Conservation (phyloP, 2,888 invertebrate genomes). For the Rhagium mordax region DNA sequence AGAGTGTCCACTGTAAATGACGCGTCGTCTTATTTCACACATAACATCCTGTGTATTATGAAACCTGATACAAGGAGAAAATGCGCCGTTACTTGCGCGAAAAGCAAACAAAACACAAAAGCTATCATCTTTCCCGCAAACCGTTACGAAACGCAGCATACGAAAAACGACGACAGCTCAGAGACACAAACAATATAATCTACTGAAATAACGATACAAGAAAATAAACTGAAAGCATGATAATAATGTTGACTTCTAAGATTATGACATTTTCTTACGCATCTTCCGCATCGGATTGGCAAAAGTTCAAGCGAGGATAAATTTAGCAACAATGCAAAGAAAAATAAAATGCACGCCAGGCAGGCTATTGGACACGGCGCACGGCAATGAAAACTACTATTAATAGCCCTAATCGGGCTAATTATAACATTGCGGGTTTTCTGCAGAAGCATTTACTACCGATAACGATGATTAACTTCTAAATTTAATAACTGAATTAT, state of each 20-base stretch:
- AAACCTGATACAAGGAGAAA: neutral
- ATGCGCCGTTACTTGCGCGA: neutral
- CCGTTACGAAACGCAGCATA: neutral
- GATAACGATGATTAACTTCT: neutral
- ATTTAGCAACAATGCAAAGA: slow-evolving; percentile 39
- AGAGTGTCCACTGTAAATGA: too few relatives aligned
- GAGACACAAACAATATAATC: slow-evolving; percentile 10
- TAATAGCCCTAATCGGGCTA: slow-evolving; percentile 5
- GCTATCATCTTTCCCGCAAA: neutral
- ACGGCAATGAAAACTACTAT: slow-evolving; percentile 15
- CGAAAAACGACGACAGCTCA: neutral
- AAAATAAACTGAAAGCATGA: slow-evolving; percentile 23
- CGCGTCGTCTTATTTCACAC: neutral
- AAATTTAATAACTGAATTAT: neutral
- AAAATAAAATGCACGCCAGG: slow-evolving; percentile 6
- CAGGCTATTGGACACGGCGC: neutral
- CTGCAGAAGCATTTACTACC: neutral
- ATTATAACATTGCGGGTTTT: neutral
- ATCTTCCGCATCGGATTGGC: slow-evolving; percentile 40
- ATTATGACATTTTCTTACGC: slow-evolving; percentile 9
- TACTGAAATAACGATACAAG: slow-evolving; percentile 15
- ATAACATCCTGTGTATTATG: neutral
- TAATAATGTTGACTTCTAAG: slow-evolving; percentile 22
- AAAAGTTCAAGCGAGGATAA: slow-evolving; percentile 30
- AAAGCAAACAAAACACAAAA: slow-evolving; percentile 7